Conservation (phyloP, 2,888 invertebrate genomes). For the Dinocampus coccinellae region DNA sequence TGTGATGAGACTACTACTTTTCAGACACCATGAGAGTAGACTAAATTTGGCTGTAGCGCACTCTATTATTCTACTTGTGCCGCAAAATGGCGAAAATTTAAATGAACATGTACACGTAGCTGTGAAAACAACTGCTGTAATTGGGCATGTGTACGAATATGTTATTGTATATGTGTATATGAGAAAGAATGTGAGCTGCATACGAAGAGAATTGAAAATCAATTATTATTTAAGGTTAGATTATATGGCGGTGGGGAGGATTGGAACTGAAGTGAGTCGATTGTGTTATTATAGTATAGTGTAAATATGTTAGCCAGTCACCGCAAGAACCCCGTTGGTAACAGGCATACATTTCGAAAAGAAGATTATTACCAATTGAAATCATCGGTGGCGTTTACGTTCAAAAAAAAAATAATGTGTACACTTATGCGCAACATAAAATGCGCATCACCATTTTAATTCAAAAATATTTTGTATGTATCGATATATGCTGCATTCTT, state of each 20-base stretch:
- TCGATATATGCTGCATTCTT: neutral
- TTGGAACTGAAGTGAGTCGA: neutral
- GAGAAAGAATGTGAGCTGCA: neutral
- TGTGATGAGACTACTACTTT: neutral
- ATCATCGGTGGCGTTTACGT: neutral
- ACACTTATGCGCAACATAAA: neutral
- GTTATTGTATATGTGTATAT: too few relatives aligned
- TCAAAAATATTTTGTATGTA: neutral
- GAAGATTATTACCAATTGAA: neutral
- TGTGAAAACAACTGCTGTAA: neutral
- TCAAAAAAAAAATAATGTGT: neutral
- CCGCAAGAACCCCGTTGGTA: neutral
- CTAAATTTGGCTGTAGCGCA: neutral
- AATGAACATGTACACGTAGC: neutral
- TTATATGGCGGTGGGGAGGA: too few relatives aligned
- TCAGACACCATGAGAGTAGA: too few relatives aligned
- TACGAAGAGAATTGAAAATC: neutral
- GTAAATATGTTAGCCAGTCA: too few relatives aligned
- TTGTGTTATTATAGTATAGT: neutral
- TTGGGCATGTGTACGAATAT: too few relatives aligned
- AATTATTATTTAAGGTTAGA: neutral
- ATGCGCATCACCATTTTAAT: slow-evolving; percentile 1
- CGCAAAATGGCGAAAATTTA: neutral
- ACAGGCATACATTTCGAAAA: neutral
- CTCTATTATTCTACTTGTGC: neutral